phyloP scores from a whole-genome alignment of 2,113 vertebrate species.

The Limanda limanda region DNA sequence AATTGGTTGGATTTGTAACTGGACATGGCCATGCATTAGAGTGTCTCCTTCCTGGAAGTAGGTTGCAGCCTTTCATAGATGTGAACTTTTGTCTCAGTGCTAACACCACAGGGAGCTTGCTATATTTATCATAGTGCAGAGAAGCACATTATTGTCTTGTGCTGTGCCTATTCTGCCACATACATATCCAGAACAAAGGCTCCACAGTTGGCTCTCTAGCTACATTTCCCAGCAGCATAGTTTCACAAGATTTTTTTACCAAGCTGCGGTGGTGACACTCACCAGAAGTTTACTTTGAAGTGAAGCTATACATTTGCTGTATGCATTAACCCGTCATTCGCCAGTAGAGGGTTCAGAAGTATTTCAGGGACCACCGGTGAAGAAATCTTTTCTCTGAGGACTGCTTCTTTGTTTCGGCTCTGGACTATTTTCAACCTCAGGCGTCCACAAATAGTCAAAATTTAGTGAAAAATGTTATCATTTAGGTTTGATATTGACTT shows the following conservation, averaged over 20 bases:
- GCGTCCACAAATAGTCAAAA: slow-evolving; percentile 5
- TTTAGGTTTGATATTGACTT: slow-evolving; percentile 28
- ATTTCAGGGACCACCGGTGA: slow-evolving; percentile 40
- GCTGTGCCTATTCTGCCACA: slow-evolving; percentile 49
- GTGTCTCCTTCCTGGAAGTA: slow-evolving; percentile 50
- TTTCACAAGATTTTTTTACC: slow-evolving; percentile 4
- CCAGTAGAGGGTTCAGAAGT: not conserved
- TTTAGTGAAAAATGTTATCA: not conserved
- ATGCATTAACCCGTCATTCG: not conserved
- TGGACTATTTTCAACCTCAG: not conserved
- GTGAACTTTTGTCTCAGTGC: slow-evolving; percentile 26
- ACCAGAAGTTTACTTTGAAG: slow-evolving; percentile 34
- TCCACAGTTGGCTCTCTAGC: slow-evolving; percentile 3
- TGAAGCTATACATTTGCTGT: slow-evolving; percentile 21
- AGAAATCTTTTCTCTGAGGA: not conserved
- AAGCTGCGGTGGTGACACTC: not conserved
- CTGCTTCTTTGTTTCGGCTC: slow-evolving; percentile 3
- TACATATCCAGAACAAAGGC: slow-evolving; percentile 27
- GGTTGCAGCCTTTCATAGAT: slow-evolving; percentile 58
- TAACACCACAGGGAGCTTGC: slow-evolving; percentile 47
- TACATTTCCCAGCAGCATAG: slow-evolving; percentile 20
- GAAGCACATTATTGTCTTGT: slow-evolving; percentile 26
- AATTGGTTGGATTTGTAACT: slow-evolving; percentile 21
- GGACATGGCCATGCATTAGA: slow-evolving; percentile 12
- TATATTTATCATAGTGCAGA: slow-evolving; percentile 39